Base-by-base conservation (phyloP, 2,888 invertebrate species). In the Acleris emargana region DNA sequence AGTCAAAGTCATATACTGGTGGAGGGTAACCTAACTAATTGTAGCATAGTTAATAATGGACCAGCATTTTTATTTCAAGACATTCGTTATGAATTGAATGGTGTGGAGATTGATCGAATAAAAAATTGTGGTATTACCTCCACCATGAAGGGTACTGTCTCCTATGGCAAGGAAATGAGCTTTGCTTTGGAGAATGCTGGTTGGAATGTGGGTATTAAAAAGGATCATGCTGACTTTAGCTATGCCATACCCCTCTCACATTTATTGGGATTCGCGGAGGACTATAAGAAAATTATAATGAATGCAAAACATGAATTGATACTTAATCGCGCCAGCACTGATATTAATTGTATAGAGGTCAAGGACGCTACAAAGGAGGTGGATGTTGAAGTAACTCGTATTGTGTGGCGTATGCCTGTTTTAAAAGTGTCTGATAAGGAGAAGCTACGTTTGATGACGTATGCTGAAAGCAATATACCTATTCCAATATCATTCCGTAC, bases 101-200 rank as follows among this genome's bases (percentile, higher is more conserved):
- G 71, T 5, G 58, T 71, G 9, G 69, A 68, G 50, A 67, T 71
- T 38, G 69, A 69, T 68, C 53, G 32, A 32, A 32, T 32, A 6
- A 69, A 54, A 61, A 68, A 71, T 42, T 60, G 58, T 13, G 71
- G 71, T n/a, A 64, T 71, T 9, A 71, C 69, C 2, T 58, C 68
- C 20, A 69, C 68, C 2, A 58, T 69, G 17, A 69, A 69, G 32
- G 54, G 62, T 1, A 49, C 55, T 1, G 38, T 64, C 22, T 53
- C 45, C 11, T 53, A 53, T 47, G n/a, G 28, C 20, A 47, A 50
- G 20, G 58, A 58, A 2, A 43, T 17, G 11, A 61, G 60, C 11
- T 16, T 49, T 11, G 28, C 32, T 0, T 6, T 57, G 13, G 32
- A 62, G 28, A 62, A 28, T 11, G 42, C 18, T 2, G 49, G 55